A percentile compares a stretch with the other conserved stretches of the same genome.
phyloP scores from a whole-genome alignment of 2,797 vertebrate species.

The Xenopus petersii region DNA sequence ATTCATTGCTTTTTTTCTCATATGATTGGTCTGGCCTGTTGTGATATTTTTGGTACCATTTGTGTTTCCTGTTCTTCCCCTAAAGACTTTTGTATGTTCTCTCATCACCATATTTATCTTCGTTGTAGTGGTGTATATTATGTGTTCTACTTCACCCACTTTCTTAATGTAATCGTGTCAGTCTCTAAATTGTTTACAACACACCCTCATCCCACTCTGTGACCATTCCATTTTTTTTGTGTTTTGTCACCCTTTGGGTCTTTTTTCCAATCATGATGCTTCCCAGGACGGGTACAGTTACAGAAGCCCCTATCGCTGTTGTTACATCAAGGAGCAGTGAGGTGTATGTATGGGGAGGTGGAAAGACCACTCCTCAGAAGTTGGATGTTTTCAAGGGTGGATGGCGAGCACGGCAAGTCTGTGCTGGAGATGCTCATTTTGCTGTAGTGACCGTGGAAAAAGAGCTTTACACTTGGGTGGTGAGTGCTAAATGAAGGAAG shows the following conservation, averaged over 20 bases:
- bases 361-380: conserved; percentile 97
- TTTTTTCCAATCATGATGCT: neutral
- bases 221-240: neutral
- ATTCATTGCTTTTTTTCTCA: neutral
- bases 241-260: neutral
- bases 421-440: conserved; percentile 96
- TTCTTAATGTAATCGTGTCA: neutral
- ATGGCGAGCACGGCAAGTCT: conserved; percentile 92
- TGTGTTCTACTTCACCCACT: too few relatives aligned
- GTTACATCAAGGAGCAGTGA: conserved; percentile 95
- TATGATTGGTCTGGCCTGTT: neutral
- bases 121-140: too few relatives aligned
- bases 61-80: neutral
- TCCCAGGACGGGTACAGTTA: conserved; percentile 80
- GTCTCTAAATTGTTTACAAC: too few relatives aligned
- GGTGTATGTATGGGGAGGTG: conserved; percentile 96
- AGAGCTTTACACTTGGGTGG: conserved; percentile 97
- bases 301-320: conserved; percentile 88
- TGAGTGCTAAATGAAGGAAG: conserved; percentile 66
- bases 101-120: neutral
- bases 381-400: conserved; percentile 94
- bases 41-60: neutral
- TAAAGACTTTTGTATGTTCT: neutral
- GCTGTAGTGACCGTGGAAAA: conserved; percentile 98
- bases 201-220: neutral